A percentile compares a stretch with the other conserved stretches of the same genome.
phyloP scores from a whole-genome alignment of 35 echinoderm and acorn worm species.

The Acanthaster planci region DNA sequence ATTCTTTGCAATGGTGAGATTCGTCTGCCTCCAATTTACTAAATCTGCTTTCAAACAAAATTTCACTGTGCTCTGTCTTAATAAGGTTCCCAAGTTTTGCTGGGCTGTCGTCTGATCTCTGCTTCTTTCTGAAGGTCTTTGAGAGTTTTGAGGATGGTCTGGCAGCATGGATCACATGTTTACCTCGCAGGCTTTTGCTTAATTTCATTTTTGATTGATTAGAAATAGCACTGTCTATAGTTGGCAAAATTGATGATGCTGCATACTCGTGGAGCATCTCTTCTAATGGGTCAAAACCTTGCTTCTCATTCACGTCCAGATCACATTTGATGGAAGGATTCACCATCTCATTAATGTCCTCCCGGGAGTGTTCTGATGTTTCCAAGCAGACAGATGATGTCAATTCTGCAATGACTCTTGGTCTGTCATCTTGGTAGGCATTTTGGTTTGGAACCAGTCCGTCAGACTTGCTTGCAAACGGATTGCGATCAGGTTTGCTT shows the following conservation, averaged over 20 bases:
- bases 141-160: constrained; percentile 18
- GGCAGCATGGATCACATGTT: not conserved
- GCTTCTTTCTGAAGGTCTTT: constrained; percentile 3
- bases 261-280: constrained; percentile 15
- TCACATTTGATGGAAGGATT: not conserved
- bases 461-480: not conserved
- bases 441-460: not conserved
- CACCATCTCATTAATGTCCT: not conserved
- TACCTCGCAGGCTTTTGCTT: not conserved
- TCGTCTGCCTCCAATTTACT: too few species aligned
- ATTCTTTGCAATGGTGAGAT: not conserved
- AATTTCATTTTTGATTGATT: not conserved
- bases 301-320: not conserved
- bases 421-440: not conserved
- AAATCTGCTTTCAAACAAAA: not conserved
- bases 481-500: not conserved
- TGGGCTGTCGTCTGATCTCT: not conserved
- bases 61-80: too few species aligned
- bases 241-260: not conserved
- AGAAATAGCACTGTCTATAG: not conserved
- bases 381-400: not conserved
- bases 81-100: not conserved
- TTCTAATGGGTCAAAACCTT: not conserved
- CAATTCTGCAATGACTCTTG: not conserved
- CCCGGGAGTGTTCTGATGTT: not conserved